These are phyloP conservation scores for Neoarius graeffei DNA, from an alignment of 2,113 vertebrate genomes.

Conservation along the genomic window DNA sequence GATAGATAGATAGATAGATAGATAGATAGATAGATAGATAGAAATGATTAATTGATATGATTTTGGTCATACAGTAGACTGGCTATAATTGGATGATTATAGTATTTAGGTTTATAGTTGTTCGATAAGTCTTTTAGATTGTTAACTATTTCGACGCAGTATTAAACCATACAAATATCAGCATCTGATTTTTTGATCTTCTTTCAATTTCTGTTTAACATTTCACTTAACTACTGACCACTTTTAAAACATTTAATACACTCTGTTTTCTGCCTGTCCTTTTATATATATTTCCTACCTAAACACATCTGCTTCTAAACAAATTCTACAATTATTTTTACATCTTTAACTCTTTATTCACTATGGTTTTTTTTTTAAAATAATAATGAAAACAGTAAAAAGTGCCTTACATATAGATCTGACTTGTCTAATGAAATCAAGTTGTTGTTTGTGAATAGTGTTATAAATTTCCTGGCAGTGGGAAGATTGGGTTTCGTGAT, in stretches of 20 bases:
- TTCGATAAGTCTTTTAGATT: background rate
- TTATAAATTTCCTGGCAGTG: slow-evolving; percentile 70
- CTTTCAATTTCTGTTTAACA: slow-evolving; percentile 48
- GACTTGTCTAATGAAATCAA: slow-evolving; percentile 6
- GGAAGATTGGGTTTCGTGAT: slow-evolving; percentile 91
- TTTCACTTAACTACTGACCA: slow-evolving; percentile 12
- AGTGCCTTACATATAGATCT: background rate
- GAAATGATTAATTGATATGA: background rate
- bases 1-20: background rate
- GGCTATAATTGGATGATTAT: background rate
- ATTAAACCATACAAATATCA: background rate
- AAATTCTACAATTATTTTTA: slow-evolving; percentile 16
- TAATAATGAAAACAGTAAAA: slow-evolving; percentile 27
- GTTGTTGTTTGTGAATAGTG: slow-evolving; percentile 10
- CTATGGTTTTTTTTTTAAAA: slow-evolving; percentile 11
- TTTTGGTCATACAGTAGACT: background rate
- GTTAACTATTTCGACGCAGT: background rate
- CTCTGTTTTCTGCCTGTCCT: slow-evolving; percentile 23
- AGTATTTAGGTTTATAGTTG: background rate
- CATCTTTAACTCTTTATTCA: slow-evolving; percentile 41
- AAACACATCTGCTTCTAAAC: background rate
- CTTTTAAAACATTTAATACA: background rate
- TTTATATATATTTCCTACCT: slow-evolving; percentile 20
- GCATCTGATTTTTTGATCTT: slow-evolving; percentile 1
- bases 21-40: no score